These are phyloP conservation scores for Neoniphon sammara DNA, from an alignment of 2,797 vertebrate species.

Conservation along the genomic window DNA sequence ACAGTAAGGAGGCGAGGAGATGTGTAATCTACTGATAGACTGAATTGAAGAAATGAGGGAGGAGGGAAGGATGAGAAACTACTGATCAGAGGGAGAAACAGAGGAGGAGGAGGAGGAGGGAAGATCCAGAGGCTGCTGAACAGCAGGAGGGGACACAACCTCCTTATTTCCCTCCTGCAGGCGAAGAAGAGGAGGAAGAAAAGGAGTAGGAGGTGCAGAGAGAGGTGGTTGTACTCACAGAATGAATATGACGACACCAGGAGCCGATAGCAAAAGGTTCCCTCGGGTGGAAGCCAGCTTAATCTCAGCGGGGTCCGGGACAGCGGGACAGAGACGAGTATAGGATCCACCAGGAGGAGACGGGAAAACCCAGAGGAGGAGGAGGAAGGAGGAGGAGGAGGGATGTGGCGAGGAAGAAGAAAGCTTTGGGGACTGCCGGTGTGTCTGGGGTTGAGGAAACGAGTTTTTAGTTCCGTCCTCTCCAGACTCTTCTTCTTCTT, in stretches of 20 bases:
- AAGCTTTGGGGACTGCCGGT: slow-evolving; percentile 34
- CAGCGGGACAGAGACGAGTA: slow-evolving; percentile 13
- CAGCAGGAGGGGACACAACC: no score
- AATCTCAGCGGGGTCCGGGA: slow-evolving; percentile 49
- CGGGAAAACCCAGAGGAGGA: no score
- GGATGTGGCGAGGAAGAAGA: slow-evolving; percentile 21
- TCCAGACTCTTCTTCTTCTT: slow-evolving; percentile 17
- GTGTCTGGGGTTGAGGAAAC: slow-evolving; percentile 23
- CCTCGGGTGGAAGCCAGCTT: slow-evolving; percentile 63
- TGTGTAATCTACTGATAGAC: no score
- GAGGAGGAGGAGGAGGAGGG: no score
- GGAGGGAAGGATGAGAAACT: no score
- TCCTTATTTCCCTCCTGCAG: no score
- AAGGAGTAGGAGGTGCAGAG: neutral
- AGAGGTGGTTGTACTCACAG: slow-evolving; percentile 73
- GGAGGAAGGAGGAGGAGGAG: no score
- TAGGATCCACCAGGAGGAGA: slow-evolving; percentile 65
- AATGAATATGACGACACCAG: slow-evolving; percentile 79
- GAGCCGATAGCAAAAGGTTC: slow-evolving; percentile 67
- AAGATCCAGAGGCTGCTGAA: neutral
- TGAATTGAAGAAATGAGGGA: no score
- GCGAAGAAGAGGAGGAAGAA: neutral
- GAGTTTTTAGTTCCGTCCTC: slow-evolving; percentile 40
- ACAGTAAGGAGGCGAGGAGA: no score
- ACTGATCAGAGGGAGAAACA: no score